These are phyloP conservation scores for Haemorhous mexicanus DNA, from an alignment of 2,113 vertebrate species.

Conservation along the genomic window DNA sequence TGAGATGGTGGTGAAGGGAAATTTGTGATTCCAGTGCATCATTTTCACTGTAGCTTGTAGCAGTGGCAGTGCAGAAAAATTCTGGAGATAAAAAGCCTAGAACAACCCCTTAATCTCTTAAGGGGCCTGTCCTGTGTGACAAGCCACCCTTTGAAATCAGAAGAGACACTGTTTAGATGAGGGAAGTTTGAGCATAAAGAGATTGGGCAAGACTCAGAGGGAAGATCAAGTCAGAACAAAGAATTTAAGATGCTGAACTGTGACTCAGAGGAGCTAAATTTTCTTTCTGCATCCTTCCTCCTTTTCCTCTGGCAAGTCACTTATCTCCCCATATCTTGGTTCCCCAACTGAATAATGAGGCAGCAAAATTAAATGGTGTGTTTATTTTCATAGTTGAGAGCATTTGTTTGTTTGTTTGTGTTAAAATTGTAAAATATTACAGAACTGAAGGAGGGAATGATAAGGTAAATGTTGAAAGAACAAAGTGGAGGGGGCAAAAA, in stretches of 20 bases:
- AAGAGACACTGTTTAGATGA: neutral
- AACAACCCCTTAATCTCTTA: conserved; percentile 18
- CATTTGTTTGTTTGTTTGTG: neutral
- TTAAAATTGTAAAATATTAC: neutral
- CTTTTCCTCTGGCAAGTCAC: conserved; percentile 29
- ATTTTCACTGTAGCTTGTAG: neutral
- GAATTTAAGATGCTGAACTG: conserved; percentile 24
- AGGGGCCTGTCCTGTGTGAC: conserved; percentile 17
- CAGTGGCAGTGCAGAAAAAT: neutral
- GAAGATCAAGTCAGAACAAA: conserved; percentile 38
- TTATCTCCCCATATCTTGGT: neutral
- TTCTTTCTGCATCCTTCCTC: neutral
- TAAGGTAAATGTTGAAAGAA: neutral
- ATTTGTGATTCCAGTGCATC: neutral
- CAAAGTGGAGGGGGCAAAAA: neutral
- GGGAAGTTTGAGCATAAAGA: conserved; percentile 3
- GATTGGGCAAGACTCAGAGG: neutral
- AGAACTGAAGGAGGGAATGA: neutral
- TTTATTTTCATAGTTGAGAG: neutral
- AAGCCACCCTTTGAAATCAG: conserved; percentile 30
- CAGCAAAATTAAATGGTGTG: neutral
- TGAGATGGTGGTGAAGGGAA: neutral
- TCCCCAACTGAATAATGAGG: neutral
- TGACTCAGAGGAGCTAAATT: conserved; percentile 31
- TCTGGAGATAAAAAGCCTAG: conserved; percentile 11